Base-by-base conservation (phyloP, 2,797 vertebrate species). In the Enteromius trimaculatus region DNA sequence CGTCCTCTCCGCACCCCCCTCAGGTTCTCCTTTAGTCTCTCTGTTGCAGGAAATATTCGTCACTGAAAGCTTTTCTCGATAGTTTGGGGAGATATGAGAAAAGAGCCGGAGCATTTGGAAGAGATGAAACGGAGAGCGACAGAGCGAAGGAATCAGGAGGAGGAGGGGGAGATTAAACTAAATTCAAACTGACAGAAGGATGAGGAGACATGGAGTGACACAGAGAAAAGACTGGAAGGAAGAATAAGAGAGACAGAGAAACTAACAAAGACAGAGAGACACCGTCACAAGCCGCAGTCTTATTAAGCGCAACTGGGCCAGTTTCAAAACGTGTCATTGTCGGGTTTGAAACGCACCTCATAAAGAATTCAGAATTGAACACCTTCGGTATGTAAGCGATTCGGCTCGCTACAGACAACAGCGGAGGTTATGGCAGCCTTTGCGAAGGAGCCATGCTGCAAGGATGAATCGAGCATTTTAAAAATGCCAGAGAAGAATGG, bases 181-280 rank as follows among this genome's bases (percentile, higher is more conserved):
- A 95, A 95, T 90, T 89, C 90, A 91, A 93, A 92, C 92, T 94
- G 94, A 94, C 95, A 94, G 92, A 91, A 90, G 88, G 89, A 93
- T 93, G 93, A 95, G 89, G 93, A 90, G 91, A 93, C 82, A 9
- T 78, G 87, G 90, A 90, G 90, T 91, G 94, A 94, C 92, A 92
- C 79, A 86, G 89, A 84, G 89, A 90, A 90, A 91, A 80, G 76
- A 89, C 88, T 81, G 78, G 89, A 89, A 85, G 90, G 91, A 47
- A 79, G 60, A 90, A 86, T 86, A 75, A 81, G 87, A 58, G 81
- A 79, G 75, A 82, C 16, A 62, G 78, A 66, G 64, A 69, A 82
- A 79, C 72, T 62, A 84, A 83, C 79, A 84, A 62, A 71, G 53
- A 72, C 51, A 51, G 39, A 72, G 44, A 75, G 51, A 80, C 19